Evolutionary conservation across 2,888 invertebrate species (phyloP).

Genomic region (Stenoptilia bipunctidactyla): DNA sequence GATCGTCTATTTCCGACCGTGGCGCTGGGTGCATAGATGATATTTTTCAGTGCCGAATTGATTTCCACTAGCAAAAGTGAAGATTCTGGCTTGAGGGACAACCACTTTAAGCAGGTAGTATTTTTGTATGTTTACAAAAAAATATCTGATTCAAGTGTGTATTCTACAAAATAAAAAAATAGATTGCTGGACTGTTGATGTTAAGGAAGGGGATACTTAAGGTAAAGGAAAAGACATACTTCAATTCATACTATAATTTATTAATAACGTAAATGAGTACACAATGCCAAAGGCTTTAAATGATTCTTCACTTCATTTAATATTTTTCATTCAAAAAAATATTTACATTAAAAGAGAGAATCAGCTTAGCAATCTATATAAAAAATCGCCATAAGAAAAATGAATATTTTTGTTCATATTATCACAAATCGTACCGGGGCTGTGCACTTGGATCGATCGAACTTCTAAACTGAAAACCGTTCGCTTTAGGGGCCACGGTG

Average conservation of each 20-base stretch:
- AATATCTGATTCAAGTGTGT: too few species aligned
- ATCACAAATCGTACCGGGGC: slow-evolving; percentile 64
- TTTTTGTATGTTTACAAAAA: too few species aligned
- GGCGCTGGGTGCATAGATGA: too few species aligned
- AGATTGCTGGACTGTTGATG: too few species aligned
- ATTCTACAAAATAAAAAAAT: too few species aligned
- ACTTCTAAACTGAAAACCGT: slow-evolving; percentile 26
- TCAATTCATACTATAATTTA: slow-evolving; percentile 66
- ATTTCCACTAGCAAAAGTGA: too few species aligned
- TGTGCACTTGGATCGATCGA: slow-evolving; percentile 54
- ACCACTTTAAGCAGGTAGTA: too few species aligned
- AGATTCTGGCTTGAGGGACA: too few species aligned
- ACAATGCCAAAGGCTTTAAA: slow-evolving; percentile 70
- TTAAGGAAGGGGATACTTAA: too few species aligned
- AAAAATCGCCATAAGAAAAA: slow-evolving; percentile 45
- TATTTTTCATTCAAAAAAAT: slow-evolving; percentile 59
- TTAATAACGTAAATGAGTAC: slow-evolving; percentile 73
- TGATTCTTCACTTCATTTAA: slow-evolving; percentile 61
- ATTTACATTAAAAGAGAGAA: slow-evolving; percentile 65
- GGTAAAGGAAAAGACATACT: slow-evolving; percentile 24
- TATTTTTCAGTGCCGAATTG: too few species aligned
- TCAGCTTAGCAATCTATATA: slow-evolving; percentile 55
- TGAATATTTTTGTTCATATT: slow-evolving; percentile 39
- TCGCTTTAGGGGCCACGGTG: slow-evolving; percentile 31
- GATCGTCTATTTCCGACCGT: too few species aligned